Evolutionary conservation across 2,888 invertebrate genomes (phyloP), one percentile per base, ranked within the genome.

Genomic region (Habrosyne pyritoides): DNA sequence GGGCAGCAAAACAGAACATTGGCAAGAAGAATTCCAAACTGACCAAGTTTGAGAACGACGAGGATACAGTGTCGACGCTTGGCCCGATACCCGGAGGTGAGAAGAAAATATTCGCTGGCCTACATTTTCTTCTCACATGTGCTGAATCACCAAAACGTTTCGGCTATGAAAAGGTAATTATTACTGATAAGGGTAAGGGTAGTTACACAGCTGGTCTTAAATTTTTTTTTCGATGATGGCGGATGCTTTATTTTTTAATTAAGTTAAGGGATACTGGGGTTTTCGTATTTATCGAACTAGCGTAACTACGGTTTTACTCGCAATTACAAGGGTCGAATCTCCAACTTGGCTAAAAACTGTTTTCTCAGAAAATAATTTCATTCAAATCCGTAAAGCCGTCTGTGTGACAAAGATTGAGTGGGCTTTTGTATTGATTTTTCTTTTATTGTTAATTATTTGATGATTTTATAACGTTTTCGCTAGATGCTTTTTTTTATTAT

Each of bases 121-220:
- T 93, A 53, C 91, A 93, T 54, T 95, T 95, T 72, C 69, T 95
- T 36, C 71, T 95, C 0, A 94, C 94, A 0, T 94, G 94, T 62
- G 93, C 93, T 0, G 91, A 93, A 12, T 77, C 90, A 0, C 89
- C 89, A 0, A 74, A 75, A 33, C 71, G 76, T 10, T 56, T 64
- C 8, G 69, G 74, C 5, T 53, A 58, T 10, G 74, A 73, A 8
- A 77, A 71, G 52, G 67, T 61, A 62, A 49, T 14, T 10, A 6
- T 21, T 0, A 21, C 12, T 22, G 24, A 18, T 18, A n/a, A n/a
- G n/a, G n/a, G n/a, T n/a, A n/a, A n/a, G n/a, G n/a, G n/a, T n/a
- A n/a, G n/a, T n/a, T n/a, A n/a, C n/a, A n/a, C n/a, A n/a, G n/a
- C n/a, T n/a, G n/a, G n/a, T n/a, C n/a, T n/a, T n/a, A n/a, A n/a